phyloP scores from a whole-genome alignment of 1,140 invertebrate species.

The Anthonomus grandis region DNA sequence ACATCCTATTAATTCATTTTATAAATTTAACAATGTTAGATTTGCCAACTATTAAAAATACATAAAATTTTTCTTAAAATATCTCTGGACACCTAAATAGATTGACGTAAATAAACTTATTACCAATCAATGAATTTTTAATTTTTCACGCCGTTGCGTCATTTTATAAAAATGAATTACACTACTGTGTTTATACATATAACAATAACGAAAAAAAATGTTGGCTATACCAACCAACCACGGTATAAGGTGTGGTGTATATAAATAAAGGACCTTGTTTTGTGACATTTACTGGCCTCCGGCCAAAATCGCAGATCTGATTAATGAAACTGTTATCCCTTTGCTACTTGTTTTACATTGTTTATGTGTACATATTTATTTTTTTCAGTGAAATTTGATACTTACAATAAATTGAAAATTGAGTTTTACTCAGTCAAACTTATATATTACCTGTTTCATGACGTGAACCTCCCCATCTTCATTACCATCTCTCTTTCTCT shows the following conservation, averaged over 20 bases:
- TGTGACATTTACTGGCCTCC: constrained; percentile 14
- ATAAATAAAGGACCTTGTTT: constrained; percentile 23
- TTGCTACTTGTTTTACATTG: not conserved
- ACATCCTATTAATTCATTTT: not conserved
- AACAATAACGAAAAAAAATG: too few species aligned
- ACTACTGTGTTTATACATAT: too few species aligned
- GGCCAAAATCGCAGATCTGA: constrained; percentile 6
- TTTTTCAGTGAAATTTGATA: not conserved
- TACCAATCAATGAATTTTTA: too few species aligned
- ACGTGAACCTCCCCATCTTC: constrained; percentile 39
- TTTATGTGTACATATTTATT: not conserved
- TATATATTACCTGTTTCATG: constrained; percentile 45
- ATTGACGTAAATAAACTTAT: too few species aligned
- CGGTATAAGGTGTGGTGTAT: too few species aligned
- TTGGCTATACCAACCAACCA: too few species aligned
- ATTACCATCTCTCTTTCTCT: constrained; percentile 11
- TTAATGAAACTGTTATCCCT: constrained; percentile 8
- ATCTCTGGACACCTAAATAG: too few species aligned
- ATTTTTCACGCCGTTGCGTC: too few species aligned
- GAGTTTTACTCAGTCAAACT: not conserved
- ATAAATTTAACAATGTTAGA: not conserved
- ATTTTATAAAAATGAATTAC: too few species aligned
- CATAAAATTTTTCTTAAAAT: too few species aligned
- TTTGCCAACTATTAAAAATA: too few species aligned
- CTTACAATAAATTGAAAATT: not conserved